Base-by-base conservation (phyloP, 2,113 vertebrate genomes). In the Haliaeetus leucogaster region DNA sequence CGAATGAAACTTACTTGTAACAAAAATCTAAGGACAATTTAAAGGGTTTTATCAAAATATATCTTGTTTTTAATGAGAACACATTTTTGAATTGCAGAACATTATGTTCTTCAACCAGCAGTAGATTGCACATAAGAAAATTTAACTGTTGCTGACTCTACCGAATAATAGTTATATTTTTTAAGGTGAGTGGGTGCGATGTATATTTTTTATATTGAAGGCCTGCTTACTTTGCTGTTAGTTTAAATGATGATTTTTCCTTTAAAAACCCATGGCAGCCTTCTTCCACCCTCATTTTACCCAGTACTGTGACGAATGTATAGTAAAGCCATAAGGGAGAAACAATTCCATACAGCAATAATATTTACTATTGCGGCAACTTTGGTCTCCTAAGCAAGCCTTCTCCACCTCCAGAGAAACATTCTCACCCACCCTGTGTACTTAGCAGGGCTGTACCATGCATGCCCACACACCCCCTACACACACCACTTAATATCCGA, bases 391-490 rank as follows among this genome's bases (percentile, higher is more conserved):
- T 48, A 61, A 79, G 65, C 4, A 61, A 59, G 25, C 25, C 40
- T 45, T 40, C 8, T 55, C 38, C 48, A 40, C 21, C 16, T 88
- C 53, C 59, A 63, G 43, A 74, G 22, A 59, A 70, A 50, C 56
- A 43, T 40, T 63, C 16, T n/a, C 21, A 55, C 8, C 32, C 32
- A 61, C 14, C 2, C 36, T 20, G 3, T 50, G 40, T 16, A 8
- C 6, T 43, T 23, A 32, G 16, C 23, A 85, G 36, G 36, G 45
- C 15, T 56, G 30, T 72, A 38, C 17, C 48, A 56, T 1, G 1
- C 3, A 3, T 23, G 13, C 2, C 22, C 62, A 23, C 10, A 2
- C 16, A 25, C 18, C 2, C 8, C 2, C 22, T 50, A 26, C 9
- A 2, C 16, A 27, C 18, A 2, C 10, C 22, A 50, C 18, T 15